A percentile compares a stretch with the other conserved stretches of the same genome.
phyloP scores from a whole-genome alignment of 2,113 vertebrate genomes.

The Paedocypris sp. region DNA sequence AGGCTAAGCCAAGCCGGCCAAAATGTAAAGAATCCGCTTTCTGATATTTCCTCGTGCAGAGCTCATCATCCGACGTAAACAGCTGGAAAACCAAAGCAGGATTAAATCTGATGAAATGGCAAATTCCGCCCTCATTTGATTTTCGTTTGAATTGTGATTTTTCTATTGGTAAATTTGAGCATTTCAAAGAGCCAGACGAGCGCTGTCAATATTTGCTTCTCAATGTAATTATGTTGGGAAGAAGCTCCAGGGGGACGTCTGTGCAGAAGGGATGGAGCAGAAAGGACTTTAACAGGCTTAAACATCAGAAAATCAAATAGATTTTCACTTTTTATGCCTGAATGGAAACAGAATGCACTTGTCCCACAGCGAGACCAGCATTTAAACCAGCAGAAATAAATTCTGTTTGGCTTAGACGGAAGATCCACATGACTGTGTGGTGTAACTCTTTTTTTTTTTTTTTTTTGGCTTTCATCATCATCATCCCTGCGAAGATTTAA shows the following conservation, averaged over 20 bases:
- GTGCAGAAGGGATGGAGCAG: neutral
- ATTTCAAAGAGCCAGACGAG: conserved; percentile 21
- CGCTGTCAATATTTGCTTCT: conserved; percentile 28
- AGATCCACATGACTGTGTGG: conserved; percentile 1
- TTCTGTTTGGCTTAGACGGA: conserved; percentile 17
- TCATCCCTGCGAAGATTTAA: conserved; percentile 23
- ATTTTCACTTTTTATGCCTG: conserved; percentile 25
- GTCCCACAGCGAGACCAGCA: conserved; percentile 6
- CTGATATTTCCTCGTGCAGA: neutral
- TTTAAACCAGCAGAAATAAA: conserved; percentile 15
- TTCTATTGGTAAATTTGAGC: neutral
- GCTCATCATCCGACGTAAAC: neutral
- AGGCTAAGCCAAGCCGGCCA: conserved; percentile 13
- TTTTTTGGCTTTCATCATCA: neutral
- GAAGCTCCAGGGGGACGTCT: neutral
- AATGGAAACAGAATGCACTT: conserved; percentile 14
- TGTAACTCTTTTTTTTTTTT: neutral
- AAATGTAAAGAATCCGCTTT: conserved; percentile 19
- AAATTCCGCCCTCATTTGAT: neutral
- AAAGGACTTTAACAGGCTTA: conserved; percentile 18
- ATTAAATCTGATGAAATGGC: too few species aligned
- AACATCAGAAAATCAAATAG: conserved; percentile 24
- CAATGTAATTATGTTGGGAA: conserved; percentile 18
- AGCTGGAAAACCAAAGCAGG: conserved; percentile 8
- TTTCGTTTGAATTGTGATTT: neutral